A percentile compares a stretch with the other conserved stretches of the same genome.
These are phyloP conservation scores for Leptinotarsa haldemani DNA, from an alignment of 2,888 invertebrate species.

Conservation along the genomic window DNA sequence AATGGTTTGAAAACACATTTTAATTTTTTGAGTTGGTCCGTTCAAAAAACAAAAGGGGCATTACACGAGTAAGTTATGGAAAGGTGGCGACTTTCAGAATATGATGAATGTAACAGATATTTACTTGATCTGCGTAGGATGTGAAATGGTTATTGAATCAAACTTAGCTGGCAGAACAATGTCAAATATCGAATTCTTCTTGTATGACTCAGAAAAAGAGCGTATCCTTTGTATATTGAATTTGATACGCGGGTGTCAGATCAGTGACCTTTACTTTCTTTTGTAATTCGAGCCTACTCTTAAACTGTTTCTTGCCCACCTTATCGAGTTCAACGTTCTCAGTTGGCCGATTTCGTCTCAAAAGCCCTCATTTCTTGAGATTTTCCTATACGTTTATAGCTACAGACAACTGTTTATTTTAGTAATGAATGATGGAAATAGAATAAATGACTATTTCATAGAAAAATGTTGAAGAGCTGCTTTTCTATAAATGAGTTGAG, in stretches of 20 bases:
- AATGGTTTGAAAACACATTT: too few species aligned
- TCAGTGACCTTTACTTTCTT: constrained; percentile 39
- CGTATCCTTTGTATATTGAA: neutral
- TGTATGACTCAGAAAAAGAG: neutral
- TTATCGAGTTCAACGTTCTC: constrained; percentile 32
- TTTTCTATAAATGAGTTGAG: too few species aligned
- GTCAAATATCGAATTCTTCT: neutral
- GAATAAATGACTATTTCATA: neutral
- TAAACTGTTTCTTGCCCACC: constrained; percentile 32
- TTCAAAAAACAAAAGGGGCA: too few species aligned
- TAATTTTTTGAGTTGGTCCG: too few species aligned
- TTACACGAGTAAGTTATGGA: too few species aligned
- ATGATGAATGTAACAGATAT: neutral
- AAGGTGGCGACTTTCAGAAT: too few species aligned
- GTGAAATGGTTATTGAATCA: neutral
- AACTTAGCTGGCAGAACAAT: neutral
- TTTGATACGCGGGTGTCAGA: constrained; percentile 29
- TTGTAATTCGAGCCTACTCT: constrained; percentile 26
- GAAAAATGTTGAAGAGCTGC: too few species aligned
- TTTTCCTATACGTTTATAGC: neutral
- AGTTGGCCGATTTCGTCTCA: constrained; percentile 31
- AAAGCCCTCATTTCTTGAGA: constrained; percentile 11
- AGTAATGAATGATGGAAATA: neutral
- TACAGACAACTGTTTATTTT: neutral
- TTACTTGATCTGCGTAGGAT: neutral